Evolutionary conservation across 2,113 vertebrate species (phyloP).

Genomic region (Epinephelus moara): DNA sequence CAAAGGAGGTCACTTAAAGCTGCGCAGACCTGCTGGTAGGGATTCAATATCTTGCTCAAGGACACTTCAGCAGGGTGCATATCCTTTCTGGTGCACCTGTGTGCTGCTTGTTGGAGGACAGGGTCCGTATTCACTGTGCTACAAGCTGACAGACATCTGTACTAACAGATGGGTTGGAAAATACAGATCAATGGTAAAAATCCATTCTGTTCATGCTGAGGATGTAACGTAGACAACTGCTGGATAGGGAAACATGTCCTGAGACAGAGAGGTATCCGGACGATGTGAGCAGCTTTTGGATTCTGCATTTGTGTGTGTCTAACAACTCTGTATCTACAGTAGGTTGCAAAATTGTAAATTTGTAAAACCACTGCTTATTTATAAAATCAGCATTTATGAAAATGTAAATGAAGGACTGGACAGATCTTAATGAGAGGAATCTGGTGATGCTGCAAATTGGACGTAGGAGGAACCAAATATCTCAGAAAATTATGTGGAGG

Average conservation of each 20-base stretch:
- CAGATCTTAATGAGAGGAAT: background rate
- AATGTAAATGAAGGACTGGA: background rate
- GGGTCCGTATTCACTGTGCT: background rate
- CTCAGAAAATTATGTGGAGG: background rate
- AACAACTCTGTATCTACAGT: background rate
- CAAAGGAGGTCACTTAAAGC: conserved; percentile 19
- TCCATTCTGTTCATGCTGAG: background rate
- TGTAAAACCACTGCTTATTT: background rate
- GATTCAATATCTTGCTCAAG: conserved; percentile 10
- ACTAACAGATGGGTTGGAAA: conserved; percentile 52
- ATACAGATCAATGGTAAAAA: conserved; percentile 36
- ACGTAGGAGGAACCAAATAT: background rate
- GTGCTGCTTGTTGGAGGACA: conserved; percentile 13
- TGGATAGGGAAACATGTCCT: background rate
- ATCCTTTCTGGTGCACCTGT: conserved; percentile 25
- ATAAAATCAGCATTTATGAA: conserved; percentile 24
- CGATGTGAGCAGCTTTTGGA: background rate
- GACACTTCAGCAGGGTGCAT: conserved; percentile 12
- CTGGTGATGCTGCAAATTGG: background rate
- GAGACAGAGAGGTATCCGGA: background rate
- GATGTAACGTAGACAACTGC: background rate
- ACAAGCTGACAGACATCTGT: conserved; percentile 50
- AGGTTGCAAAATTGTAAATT: background rate
- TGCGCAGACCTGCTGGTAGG: background rate
- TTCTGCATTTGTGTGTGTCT: background rate